Evolutionary conservation across 2,113 vertebrate species (phyloP).

Genomic region (Butastur rufipennis): DNA sequence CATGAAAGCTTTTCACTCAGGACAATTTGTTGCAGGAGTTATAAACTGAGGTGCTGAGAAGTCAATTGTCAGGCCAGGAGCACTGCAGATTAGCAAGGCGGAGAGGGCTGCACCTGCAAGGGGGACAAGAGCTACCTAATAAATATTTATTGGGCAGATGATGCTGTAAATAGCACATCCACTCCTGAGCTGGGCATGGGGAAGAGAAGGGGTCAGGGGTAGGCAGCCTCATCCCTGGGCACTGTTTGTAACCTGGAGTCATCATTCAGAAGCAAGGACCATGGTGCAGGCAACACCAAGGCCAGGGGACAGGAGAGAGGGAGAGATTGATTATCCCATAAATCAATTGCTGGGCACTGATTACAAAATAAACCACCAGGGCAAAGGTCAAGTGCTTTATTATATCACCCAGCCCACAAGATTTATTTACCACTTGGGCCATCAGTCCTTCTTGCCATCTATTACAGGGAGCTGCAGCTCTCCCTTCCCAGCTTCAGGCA

Average conservation of each 20-base stretch:
- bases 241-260: not conserved
- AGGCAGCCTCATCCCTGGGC: not conserved
- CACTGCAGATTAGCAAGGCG: not conserved
- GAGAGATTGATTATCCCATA: constrained; percentile 12
- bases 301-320: not conserved
- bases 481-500: not conserved
- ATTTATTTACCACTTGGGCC: constrained; percentile 43
- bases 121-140: not conserved
- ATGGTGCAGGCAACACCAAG: not conserved
- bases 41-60: not conserved
- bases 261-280: constrained; percentile 50
- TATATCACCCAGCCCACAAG: constrained; percentile 36
- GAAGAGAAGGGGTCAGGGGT: not conserved
- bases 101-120: not conserved
- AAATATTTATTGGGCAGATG: not conserved
- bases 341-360: constrained; percentile 11
- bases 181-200: rapidly evolving
- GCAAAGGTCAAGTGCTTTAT: constrained; percentile 60
- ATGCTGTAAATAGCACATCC: not conserved
- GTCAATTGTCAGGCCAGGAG: not conserved
- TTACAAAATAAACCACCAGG: constrained; percentile 44
- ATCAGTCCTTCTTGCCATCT: not conserved
- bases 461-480: not conserved
- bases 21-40: constrained; percentile 40
- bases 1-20: not conserved